Conservation (phyloP, 2,888 invertebrate genomes). For the Anodontia alba region DNA sequence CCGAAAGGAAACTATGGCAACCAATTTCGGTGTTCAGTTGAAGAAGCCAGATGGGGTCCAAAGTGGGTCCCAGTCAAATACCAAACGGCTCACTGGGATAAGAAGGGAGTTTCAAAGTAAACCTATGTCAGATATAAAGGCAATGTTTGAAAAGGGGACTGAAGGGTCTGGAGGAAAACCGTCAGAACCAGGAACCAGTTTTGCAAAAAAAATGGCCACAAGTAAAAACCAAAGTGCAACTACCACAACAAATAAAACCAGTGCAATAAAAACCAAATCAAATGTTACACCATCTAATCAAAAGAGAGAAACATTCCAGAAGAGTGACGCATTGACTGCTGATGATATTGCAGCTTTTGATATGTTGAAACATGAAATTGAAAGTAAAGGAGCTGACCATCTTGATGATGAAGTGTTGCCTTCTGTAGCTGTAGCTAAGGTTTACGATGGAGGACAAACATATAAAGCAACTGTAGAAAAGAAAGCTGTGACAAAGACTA, state of each 20-base stretch:
- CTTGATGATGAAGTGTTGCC: conserved; percentile 9
- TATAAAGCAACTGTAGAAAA: conserved; percentile 46
- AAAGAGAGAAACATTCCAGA: conserved; percentile 10
- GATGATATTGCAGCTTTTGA: conserved; percentile 48
- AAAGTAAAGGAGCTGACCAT: conserved; percentile 42
- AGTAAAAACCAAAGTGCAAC: conserved; percentile 8
- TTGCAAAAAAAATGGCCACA: conserved; percentile 16
- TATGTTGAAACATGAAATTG: conserved; percentile 41
- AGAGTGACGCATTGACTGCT: neutral
- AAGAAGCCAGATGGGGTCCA: conserved; percentile 37
- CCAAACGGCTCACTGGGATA: neutral
- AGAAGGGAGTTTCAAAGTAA: conserved; percentile 52
- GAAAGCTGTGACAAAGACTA: conserved; percentile 37
- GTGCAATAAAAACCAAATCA: conserved; percentile 18
- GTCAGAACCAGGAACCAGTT: conserved; percentile 18
- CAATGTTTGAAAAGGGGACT: conserved; percentile 56
- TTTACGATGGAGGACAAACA: conserved; percentile 51
- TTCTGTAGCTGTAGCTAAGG: conserved; percentile 52
- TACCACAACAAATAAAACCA: conserved; percentile 7
- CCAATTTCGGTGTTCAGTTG: conserved; percentile 51
- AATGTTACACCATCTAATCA: neutral
- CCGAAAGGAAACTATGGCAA: conserved; percentile 30
- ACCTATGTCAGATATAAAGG: conserved; percentile 58
- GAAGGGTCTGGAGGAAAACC: conserved; percentile 25
- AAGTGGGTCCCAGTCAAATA: neutral